Conservation (phyloP, 1,140 invertebrate species). For the Drosophila sturtevanti region DNA sequence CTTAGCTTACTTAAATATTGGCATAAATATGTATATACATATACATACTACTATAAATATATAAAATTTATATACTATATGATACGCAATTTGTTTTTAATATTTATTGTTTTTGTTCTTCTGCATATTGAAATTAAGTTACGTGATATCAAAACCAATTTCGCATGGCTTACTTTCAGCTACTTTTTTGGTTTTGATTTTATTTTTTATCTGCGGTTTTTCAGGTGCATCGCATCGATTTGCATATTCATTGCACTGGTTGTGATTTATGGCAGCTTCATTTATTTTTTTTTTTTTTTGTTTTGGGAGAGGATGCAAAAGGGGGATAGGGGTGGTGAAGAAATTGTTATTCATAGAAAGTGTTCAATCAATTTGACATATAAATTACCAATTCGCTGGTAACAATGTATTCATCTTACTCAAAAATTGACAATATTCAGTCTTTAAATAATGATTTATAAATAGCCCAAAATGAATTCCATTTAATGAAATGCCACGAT, state of each 20-base stretch:
- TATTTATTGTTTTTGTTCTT: conserved; percentile 23
- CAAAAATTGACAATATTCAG: conserved; percentile 8
- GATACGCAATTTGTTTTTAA: conserved; percentile 12
- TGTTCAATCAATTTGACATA: conserved; percentile 36
- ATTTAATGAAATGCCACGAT: conserved; percentile 7
- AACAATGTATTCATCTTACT: conserved; percentile 22
- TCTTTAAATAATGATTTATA: conserved; percentile 34
- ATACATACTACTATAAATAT: background rate
- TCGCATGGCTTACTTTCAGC: background rate
- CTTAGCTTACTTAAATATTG: background rate
- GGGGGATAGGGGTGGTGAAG: background rate
- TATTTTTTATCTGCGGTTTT: conserved; percentile 16
- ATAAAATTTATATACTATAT: conserved; percentile 15
- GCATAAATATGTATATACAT: background rate
- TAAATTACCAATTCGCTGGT: conserved; percentile 32
- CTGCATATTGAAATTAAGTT: conserved; percentile 52
- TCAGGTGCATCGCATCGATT: background rate
- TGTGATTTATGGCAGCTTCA: conserved; percentile 45
- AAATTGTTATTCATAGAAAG: conserved; percentile 40
- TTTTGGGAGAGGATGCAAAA: no score
- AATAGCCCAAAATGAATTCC: conserved; percentile 1
- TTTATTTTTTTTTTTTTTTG: background rate
- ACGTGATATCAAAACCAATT: background rate
- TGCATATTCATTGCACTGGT: conserved; percentile 1
- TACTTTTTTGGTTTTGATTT: background rate